Evolutionary conservation across 2,113 vertebrate species (phyloP).

Genomic region (Hassar affinis): DNA sequence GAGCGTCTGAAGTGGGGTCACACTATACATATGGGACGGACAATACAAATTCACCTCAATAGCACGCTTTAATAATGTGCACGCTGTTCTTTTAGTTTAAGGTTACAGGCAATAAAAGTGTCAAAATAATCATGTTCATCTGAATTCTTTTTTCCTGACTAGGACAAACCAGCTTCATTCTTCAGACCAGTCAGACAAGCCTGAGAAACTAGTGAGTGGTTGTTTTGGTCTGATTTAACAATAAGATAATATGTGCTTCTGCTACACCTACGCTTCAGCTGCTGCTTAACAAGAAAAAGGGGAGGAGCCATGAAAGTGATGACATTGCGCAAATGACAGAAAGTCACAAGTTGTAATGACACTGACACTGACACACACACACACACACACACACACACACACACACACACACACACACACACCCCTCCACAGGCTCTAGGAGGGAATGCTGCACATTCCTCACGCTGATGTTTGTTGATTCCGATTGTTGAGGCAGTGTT

Average conservation of each 20-base stretch:
- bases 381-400: too few species aligned
- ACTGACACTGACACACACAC: too few species aligned
- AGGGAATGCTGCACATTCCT: too few species aligned
- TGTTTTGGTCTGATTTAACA: not conserved
- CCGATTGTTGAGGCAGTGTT: too few species aligned
- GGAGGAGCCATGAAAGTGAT: not conserved
- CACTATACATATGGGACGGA: not conserved
- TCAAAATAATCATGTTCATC: not conserved
- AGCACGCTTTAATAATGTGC: not conserved
- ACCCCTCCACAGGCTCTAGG: too few species aligned
- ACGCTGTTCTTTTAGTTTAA: not conserved
- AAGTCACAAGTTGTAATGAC: too few species aligned
- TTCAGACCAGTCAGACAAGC: not conserved
- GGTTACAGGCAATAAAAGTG: not conserved
- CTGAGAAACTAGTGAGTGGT: not conserved
- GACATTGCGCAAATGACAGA: slow-evolving; percentile 12
- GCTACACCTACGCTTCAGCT: not conserved
- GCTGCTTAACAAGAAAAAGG: not conserved
- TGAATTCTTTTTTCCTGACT: not conserved
- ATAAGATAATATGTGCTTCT: not conserved
- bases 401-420: too few species aligned
- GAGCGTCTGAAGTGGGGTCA: not conserved
- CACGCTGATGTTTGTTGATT: too few species aligned
- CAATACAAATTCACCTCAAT: not conserved
- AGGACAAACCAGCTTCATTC: not conserved